A percentile compares a stretch with the other conserved stretches of the same genome.
phyloP scores from a whole-genome alignment of 1,140 invertebrate genomes.

The Anagrus nilaparvatae region DNA sequence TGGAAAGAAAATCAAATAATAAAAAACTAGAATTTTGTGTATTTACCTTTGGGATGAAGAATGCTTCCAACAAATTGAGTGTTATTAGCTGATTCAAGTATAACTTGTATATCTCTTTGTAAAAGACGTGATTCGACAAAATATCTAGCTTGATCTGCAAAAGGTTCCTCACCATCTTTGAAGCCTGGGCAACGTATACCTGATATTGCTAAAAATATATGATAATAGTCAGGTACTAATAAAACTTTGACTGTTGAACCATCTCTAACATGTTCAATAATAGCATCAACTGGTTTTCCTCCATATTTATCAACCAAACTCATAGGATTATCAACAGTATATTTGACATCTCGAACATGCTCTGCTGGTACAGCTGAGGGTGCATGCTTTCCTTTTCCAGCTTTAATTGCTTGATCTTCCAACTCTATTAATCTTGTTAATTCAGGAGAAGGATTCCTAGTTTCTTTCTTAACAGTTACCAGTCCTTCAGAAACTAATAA shows the following conservation, averaged over 20 bases:
- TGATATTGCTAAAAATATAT: constrained; percentile 88
- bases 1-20: background rate
- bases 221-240: constrained; percentile 76
- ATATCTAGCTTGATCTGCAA: constrained; percentile 74
- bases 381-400: constrained; percentile 79
- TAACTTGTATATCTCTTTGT: constrained; percentile 87
- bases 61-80: constrained; percentile 93
- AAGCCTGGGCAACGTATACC: constrained; percentile 81
- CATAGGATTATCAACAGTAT: constrained; percentile 74
- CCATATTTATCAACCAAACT: constrained; percentile 71
- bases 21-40: background rate
- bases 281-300: constrained; percentile 70
- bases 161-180: constrained; percentile 53
- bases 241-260: constrained; percentile 89
- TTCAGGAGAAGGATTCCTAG: constrained; percentile 53
- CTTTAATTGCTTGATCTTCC: constrained; percentile 82
- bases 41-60: constrained; percentile 72
- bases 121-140: constrained; percentile 86
- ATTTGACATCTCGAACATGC: constrained; percentile 78
- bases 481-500: constrained; percentile 78
- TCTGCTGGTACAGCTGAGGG: constrained; percentile 38
- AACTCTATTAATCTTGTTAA: constrained; percentile 64
- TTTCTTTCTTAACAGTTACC: constrained; percentile 71
- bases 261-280: constrained; percentile 93
- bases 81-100: constrained; percentile 84